A percentile compares a stretch with the other conserved stretches of the same genome.
Conservation (phyloP, 2,888 invertebrate genomes). For the Mesopsocus fuscifrons region DNA sequence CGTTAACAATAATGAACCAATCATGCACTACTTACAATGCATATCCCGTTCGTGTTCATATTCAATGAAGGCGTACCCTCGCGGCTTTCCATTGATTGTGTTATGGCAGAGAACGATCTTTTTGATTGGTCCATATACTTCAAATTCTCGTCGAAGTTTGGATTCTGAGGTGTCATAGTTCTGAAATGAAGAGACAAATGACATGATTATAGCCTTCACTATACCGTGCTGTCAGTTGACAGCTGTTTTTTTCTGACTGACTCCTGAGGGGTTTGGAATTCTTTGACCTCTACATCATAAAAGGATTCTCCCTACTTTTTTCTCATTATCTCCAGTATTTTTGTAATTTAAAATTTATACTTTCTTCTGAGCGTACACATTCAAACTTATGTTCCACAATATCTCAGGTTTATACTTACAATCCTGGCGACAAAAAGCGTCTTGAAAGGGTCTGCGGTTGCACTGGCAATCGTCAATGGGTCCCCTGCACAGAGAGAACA, state of each 20-base stretch:
- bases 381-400: too few species aligned
- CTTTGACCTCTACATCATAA: too few species aligned
- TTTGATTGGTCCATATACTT: conserved; percentile 92
- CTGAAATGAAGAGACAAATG: conserved; percentile 32
- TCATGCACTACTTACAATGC: conserved; percentile 95
- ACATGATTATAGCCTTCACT: conserved; percentile 15
- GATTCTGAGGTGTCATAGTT: conserved; percentile 99
- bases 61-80: conserved; percentile 99
- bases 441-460: conserved; percentile 88
- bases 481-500: conserved; percentile 43
- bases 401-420: too few species aligned
- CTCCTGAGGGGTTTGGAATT: too few species aligned
- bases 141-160: conserved; percentile 91
- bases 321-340: too few species aligned
- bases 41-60: conserved; percentile 98
- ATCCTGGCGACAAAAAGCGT: conserved; percentile 92
- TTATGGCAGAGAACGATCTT: conserved; percentile 86
- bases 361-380: too few species aligned
- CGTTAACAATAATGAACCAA: too few species aligned
- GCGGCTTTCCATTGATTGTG: conserved; percentile 74
- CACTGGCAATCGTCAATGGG: conserved; percentile 55
- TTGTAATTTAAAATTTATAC: too few species aligned
- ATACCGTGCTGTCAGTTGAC: conserved; percentile 17
- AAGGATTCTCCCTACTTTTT: too few species aligned
- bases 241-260: too few species aligned